These are phyloP conservation scores for Sycophila sp. DNA, from an alignment of 1,140 invertebrate species.

Conservation along the genomic window DNA sequence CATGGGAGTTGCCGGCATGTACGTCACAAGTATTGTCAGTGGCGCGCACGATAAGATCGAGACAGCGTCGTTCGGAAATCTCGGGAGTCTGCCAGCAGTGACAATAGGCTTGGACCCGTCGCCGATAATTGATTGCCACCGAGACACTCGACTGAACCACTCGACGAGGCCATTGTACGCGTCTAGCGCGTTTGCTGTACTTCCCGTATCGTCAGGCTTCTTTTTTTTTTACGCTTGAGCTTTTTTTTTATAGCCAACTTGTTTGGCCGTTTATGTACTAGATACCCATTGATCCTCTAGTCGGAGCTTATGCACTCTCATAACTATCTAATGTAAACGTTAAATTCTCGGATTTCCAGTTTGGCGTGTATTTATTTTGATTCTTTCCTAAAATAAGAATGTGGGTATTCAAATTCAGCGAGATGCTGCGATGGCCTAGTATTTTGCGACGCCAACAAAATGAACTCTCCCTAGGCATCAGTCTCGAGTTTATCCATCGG, in stretches of 20 bases:
- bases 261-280: not conserved
- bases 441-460: too few species aligned
- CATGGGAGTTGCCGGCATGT: too few species aligned
- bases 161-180: not conserved
- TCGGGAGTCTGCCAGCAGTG: not conserved
- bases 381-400: too few species aligned
- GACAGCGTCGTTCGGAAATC: not conserved
- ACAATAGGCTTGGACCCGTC: not conserved
- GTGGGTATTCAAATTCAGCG: too few species aligned
- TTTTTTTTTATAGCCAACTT: not conserved
- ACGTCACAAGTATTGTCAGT: too few species aligned
- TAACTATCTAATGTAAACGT: too few species aligned
- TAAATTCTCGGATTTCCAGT: too few species aligned
- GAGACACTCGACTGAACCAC: not conserved
- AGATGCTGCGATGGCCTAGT: too few species aligned
- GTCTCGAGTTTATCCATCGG: not conserved
- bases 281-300: too few species aligned
- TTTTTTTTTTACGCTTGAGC: not conserved
- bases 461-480: too few species aligned
- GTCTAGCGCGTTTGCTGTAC: not conserved
- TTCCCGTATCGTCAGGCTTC: not conserved
- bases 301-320: too few species aligned
- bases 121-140: constrained; percentile 29
- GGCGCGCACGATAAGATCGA: not conserved
- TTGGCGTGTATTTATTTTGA: too few species aligned